Conservation (phyloP, 2,888 invertebrate species). For the Bruchidius siliquastri region DNA sequence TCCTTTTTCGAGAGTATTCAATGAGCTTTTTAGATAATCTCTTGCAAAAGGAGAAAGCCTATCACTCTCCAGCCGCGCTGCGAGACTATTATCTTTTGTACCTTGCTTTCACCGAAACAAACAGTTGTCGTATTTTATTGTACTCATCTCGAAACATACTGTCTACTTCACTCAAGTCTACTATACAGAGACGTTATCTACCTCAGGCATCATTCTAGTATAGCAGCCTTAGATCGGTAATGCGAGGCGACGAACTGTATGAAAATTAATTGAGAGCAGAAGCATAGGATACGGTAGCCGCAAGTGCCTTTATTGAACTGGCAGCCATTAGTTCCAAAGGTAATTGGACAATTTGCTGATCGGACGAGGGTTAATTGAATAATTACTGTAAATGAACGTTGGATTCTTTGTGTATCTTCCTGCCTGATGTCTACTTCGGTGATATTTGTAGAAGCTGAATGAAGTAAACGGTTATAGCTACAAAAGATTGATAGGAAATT, state of each 20-base stretch:
- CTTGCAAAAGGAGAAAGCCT: too few species aligned
- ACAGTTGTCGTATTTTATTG: too few species aligned
- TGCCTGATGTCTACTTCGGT: neutral
- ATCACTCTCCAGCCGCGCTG: too few species aligned
- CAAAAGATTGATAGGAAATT: too few species aligned
- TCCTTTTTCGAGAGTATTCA: too few species aligned
- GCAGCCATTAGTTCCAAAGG: neutral
- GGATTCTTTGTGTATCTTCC: neutral
- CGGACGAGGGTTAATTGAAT: neutral
- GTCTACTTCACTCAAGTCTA: too few species aligned
- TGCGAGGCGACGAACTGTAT: neutral
- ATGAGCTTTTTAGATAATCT: too few species aligned
- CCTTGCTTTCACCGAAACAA: too few species aligned
- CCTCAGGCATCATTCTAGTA: neutral
- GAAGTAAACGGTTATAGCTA: neutral
- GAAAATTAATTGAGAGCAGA: neutral
- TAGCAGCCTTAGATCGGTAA: neutral
- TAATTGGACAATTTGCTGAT: neutral
- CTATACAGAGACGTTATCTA: neutral
- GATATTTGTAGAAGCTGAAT: neutral
- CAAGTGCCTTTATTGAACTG: neutral
- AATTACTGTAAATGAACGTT: neutral
- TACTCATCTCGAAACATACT: too few species aligned
- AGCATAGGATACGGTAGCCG: neutral
- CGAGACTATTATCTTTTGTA: too few species aligned